Evolutionary conservation across 2,888 invertebrate species (phyloP), one percentile per base, ranked within the genome.

Genomic region (Scaptomyza reducta): DNA sequence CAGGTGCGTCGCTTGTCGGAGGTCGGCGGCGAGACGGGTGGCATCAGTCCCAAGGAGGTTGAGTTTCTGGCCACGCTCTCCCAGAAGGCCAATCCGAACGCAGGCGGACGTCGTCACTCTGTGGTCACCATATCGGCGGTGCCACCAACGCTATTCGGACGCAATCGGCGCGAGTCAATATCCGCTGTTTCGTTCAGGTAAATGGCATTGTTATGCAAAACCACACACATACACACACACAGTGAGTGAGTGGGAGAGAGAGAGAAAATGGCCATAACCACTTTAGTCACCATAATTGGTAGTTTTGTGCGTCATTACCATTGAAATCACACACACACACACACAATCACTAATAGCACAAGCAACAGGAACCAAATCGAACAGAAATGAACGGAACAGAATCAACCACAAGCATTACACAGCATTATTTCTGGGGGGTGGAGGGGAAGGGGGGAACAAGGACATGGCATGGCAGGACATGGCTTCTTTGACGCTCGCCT

Each of bases 41-140:
- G 95, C 0, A 94, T 95, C 3, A 95, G 96, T 62, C 94, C 95
- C n/a, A 94, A 95, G 55, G 96, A 97, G 89, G 95, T 96, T 1
- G 96, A 96, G 41, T 97, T 97, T 91, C 91, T 97, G 72, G 96
- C 97, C n/a, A 97, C 97, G 3, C 93, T 97, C 42, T 95, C 96
- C 71, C 94, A 95, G 87, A 94, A 95, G 22, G 77, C 85, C 70
- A 88, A 89, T 80, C 87, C 95, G 38, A 95, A 95, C 2, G 94
- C 94, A 9, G 96, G 95, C 5, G 96, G 96, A 3, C 93, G 97
- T 77, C 94, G 96, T 83, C 96, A 97, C 92, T 96, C 96, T 71
- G 96, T 97, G 71, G 96, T 97, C 45, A 97, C 96, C 77, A 97
- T 97, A 88, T 96, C 96, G 18, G 94, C 95, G 87, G 95, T 96